A percentile compares a stretch with the other conserved stretches of the same genome.
phyloP scores from a whole-genome alignment of 2,888 invertebrate genomes.

The Ariolimax columbianus region DNA sequence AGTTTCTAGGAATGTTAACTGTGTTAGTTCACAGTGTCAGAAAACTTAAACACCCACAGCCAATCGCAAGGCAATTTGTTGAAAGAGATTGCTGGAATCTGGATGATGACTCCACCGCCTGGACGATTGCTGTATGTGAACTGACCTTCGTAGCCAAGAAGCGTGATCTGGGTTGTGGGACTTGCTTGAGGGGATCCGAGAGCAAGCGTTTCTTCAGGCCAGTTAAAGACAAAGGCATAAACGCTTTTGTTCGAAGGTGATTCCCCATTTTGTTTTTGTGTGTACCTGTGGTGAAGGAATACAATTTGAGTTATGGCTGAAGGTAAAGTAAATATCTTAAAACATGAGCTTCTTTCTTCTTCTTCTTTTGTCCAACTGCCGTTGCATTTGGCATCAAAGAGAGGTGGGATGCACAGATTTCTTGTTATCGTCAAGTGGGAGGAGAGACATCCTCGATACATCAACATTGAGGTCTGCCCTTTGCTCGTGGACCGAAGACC shows the following conservation, averaged over 20 bases:
- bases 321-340: too few relatives aligned
- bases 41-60: conserved; percentile 68
- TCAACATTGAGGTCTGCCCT: too few relatives aligned
- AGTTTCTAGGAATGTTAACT: too few relatives aligned
- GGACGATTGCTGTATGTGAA: conserved; percentile 36
- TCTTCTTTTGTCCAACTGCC: too few relatives aligned
- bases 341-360: too few relatives aligned
- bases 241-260: conserved; percentile 74
- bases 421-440: too few relatives aligned
- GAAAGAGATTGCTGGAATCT: conserved; percentile 65
- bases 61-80: conserved; percentile 67
- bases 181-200: conserved; percentile 79
- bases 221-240: conserved; percentile 85
- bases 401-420: too few relatives aligned
- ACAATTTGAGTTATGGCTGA: neutral
- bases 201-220: conserved; percentile 83
- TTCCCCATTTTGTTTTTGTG: conserved; percentile 57
- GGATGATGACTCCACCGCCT: conserved; percentile 65
- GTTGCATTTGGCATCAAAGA: too few relatives aligned
- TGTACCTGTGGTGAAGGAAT: conserved; percentile 60
- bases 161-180: conserved; percentile 74
- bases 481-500: too few relatives aligned
- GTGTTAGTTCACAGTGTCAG: conserved; percentile 14
- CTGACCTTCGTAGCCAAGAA: conserved; percentile 80
- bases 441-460: too few relatives aligned